Evolutionary conservation across 2,888 invertebrate genomes (phyloP).

Genomic region (Limenitis camilla): DNA sequence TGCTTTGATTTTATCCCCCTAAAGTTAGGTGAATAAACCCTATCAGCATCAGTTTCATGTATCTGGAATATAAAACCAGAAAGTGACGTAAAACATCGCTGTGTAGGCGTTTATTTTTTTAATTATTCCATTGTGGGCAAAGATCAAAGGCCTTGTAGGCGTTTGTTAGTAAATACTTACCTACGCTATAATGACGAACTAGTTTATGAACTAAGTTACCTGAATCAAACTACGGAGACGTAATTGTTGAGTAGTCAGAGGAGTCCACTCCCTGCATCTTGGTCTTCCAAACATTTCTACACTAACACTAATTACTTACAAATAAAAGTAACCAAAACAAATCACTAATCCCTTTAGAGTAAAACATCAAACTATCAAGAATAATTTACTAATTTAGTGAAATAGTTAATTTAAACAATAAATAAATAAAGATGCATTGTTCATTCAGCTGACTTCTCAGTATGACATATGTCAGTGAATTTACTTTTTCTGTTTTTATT

Average conservation of each 20-base stretch:
- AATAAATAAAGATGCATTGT: constrained; percentile 47
- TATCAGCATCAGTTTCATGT: neutral
- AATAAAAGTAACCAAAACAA: constrained; percentile 6
- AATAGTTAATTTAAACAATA: constrained; percentile 23
- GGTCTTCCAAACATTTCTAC: constrained; percentile 74
- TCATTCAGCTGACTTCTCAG: constrained; percentile 36
- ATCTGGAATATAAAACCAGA: neutral
- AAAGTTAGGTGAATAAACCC: neutral
- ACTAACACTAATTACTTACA: constrained; percentile 20
- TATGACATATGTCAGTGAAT: too few species aligned
- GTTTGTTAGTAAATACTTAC: constrained; percentile 48
- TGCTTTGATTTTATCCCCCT: too few species aligned
- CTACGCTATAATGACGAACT: neutral
- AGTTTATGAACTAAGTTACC: constrained; percentile 51
- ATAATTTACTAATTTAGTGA: neutral
- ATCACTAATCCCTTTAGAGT: neutral
- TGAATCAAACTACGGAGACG: constrained; percentile 86
- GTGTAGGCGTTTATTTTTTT: constrained; percentile 52
- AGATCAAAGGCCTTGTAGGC: constrained; percentile 34
- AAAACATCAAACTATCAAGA: constrained; percentile 1
- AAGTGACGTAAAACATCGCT: constrained; percentile 13
- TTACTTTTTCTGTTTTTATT: too few species aligned
- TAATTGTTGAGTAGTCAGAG: constrained; percentile 88
- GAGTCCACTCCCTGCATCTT: constrained; percentile 85
- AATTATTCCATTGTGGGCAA: too few species aligned